A percentile compares a stretch with the other conserved stretches of the same genome.
These are phyloP conservation scores for Okapia johnstoni DNA, from an alignment of 2,113 vertebrate species.

Conservation along the genomic window DNA sequence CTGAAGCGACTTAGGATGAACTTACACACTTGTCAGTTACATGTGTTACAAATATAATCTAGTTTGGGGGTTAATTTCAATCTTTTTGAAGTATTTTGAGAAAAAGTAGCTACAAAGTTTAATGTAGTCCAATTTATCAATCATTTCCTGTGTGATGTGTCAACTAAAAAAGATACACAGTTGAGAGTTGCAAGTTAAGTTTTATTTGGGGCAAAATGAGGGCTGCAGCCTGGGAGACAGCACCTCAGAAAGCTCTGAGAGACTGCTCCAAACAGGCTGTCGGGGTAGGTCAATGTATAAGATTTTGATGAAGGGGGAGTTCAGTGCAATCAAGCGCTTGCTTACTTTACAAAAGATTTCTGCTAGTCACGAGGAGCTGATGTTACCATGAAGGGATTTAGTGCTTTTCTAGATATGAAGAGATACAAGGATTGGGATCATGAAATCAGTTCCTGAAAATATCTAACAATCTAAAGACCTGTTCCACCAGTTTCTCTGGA, in stretches of 20 bases:
- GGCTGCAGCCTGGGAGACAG: neutral
- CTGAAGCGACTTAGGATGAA: neutral
- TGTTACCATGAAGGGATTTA: neutral
- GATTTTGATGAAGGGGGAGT: neutral
- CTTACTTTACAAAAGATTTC: neutral
- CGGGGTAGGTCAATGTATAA: neutral
- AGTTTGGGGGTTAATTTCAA: neutral
- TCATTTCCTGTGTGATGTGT: neutral
- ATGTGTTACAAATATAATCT: neutral
- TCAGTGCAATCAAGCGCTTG: neutral
- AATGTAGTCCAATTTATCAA: neutral
- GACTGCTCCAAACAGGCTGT: neutral
- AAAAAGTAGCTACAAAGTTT: slow-evolving; percentile 11
- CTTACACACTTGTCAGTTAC: neutral
- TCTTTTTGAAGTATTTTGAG: neutral
- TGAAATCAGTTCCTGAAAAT: neutral
- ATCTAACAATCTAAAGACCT: neutral
- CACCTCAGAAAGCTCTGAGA: neutral
- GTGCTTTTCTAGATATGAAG: neutral
- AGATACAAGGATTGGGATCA: neutral
- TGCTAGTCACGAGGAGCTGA: neutral
- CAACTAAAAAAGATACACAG: neutral
- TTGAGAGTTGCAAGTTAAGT: neutral
- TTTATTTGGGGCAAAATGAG: neutral
- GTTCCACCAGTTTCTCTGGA: neutral